Base-by-base conservation (phyloP, 1,140 invertebrate species). In the Venustaconcha ellipsiformis region DNA sequence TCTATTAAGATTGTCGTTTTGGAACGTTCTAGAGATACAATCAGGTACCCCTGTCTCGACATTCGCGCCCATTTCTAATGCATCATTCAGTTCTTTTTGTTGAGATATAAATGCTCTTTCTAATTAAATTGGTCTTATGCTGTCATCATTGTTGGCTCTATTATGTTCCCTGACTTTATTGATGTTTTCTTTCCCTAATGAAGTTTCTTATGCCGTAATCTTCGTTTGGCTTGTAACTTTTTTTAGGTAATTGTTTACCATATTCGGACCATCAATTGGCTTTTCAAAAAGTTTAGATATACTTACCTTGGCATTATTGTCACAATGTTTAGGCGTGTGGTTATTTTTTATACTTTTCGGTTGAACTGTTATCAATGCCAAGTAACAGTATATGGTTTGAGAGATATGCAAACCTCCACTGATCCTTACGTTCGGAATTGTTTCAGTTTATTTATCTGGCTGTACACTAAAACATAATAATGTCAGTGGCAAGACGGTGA, bases 141-240 rank as follows among this genome's bases (percentile, higher is more conserved):
- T 37, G 68, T 71, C 30, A 63, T 76, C 56, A 71, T 76, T 20
- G 69, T 71, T 55, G 68, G 71, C 3, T 71, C 68, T 12, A 65
- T 76, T 17, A 68, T 69, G 57, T 70, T 76, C 13, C 69, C 68
- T 30, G 74, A 71, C 23, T 70, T 15, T 48, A 68, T 48, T 18
- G 72, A n/a, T 20, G 64, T 58, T 8, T 71, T 72, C 69, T 76
- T 37, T 5, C 30, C 2, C 30, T 2, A 37, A 37, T 5, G 30
- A 37, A 37, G 30, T 37, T 37, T 37, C 30, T 37, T 37, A 2
- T 37, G 30, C 5, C 30, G 5, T 37, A 5, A 2, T 5, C 30
- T 37, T 37, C 2, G 2, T 37, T 37, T 37, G 2, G 5, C 30
- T 37, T 37, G 30, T 37, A 37, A 37, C 30, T 5, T 37, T 2